phyloP scores from a whole-genome alignment of 2,888 invertebrate species.

The Cephonodes hylas region DNA sequence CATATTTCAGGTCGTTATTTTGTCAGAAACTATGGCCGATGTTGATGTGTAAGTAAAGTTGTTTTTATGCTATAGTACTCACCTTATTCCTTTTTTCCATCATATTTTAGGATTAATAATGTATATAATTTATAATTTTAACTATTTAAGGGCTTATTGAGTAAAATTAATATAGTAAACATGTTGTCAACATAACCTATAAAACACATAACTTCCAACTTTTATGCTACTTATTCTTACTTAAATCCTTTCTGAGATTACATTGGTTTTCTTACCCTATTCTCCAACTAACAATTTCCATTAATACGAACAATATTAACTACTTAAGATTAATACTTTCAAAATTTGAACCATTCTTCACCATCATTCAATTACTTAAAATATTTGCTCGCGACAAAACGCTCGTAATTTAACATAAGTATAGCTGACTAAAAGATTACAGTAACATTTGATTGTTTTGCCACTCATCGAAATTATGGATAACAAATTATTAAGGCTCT shows the following conservation, averaged over 20 bases:
- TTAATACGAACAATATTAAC: too few species aligned
- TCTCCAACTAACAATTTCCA: background rate
- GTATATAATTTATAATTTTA: background rate
- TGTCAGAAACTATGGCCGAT: conserved; percentile 86
- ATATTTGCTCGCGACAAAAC: too few species aligned
- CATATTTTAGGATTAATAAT: background rate
- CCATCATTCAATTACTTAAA: too few species aligned
- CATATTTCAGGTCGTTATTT: conserved; percentile 73
- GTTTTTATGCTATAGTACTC: conserved; percentile 29
- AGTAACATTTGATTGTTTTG: too few species aligned
- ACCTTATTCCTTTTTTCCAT: background rate
- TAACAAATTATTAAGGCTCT: too few species aligned
- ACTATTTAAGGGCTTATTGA: background rate
- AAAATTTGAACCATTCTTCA: too few species aligned
- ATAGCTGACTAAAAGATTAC: too few species aligned
- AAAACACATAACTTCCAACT: background rate
- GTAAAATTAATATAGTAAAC: conserved; percentile 25
- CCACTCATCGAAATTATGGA: too few species aligned
- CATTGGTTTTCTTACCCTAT: background rate
- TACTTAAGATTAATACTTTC: too few species aligned
- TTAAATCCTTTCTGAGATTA: background rate
- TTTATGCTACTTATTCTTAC: background rate
- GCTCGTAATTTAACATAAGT: too few species aligned
- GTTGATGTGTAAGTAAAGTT: conserved; percentile 88
- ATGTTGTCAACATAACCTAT: conserved; percentile 69